These are phyloP conservation scores for Corynorhinus townsendii DNA, from an alignment of 2,113 vertebrate genomes.

Conservation along the genomic window DNA sequence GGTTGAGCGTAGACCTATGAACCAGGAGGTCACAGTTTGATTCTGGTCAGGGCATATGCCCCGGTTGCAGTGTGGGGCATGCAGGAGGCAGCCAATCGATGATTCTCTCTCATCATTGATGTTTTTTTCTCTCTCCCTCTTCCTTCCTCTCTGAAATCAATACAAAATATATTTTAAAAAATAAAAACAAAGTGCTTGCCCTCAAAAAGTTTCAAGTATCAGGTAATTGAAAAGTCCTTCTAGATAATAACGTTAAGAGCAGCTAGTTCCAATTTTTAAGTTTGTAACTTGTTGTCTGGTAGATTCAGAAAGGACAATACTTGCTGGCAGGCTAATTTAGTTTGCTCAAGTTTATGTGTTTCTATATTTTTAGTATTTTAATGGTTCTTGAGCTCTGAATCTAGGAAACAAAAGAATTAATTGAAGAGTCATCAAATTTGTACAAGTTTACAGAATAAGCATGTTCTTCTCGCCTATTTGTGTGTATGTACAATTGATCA, in stretches of 20 bases:
- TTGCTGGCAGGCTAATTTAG: not conserved
- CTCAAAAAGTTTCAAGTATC: not conserved
- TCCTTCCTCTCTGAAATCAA: not conserved
- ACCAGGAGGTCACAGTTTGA: not conserved
- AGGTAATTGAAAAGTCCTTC: not conserved
- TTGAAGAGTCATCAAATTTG: not conserved
- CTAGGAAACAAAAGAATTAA: not conserved
- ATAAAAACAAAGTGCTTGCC: not conserved
- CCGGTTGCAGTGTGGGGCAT: not conserved
- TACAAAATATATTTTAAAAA: not conserved
- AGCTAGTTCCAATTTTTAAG: not conserved
- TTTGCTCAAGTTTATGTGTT: not conserved
- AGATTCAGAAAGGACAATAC: not conserved
- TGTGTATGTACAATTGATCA: not conserved
- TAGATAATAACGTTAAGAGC: not conserved
- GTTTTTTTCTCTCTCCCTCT: not conserved
- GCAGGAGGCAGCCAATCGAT: not conserved
- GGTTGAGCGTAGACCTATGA: not conserved
- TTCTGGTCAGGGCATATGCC: not conserved
- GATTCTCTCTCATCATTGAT: not conserved
- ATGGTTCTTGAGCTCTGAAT: not conserved
- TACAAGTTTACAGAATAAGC: not conserved
- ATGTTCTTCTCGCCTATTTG: not conserved
- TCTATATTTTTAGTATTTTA: not conserved
- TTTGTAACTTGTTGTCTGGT: not conserved